Evolutionary conservation across 2,797 vertebrate species (phyloP), one percentile per base, ranked within the genome.

Genomic region (Acanthurus leucopareius): DNA sequence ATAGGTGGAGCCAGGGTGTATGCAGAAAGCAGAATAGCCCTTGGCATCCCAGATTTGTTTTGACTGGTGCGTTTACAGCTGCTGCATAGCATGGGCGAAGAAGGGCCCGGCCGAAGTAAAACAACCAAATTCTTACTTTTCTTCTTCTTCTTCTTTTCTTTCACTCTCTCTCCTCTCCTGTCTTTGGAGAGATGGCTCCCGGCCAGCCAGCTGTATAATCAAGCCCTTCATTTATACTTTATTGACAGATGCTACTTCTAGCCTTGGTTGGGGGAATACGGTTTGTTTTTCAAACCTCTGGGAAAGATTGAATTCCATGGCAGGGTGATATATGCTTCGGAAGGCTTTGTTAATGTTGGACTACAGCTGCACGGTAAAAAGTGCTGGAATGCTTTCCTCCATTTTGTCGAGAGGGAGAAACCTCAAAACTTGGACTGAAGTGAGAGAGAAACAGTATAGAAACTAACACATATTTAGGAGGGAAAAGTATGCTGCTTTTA

Each of bases 161-260:
- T 85, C 75, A 45, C 82, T 80, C 68, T 51, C 80, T 71, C 73
- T 78, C 81, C 63, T 70, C 84, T 89, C 82, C 80, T 86, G 85
- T 86, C 87, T 84, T 90, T 19, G 75, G 81, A 86, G 84, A 71
- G 69, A 91, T 91, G 92, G 91, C 93, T 90, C 79, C 61, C 5
- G 69, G 91, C 91, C 91, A 94, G 89, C 88, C 92, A 94, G 93
- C 92, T 95, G 93, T 93, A 94, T 91, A 95, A 95, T 93, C 93
- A 94, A 89, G 78, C 76, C 83, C 79, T 92, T 91, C 91, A 91
- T 90, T 92, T 94, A 86, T 88, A 82, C 89, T 90, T 93, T 95
- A 95, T 94, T 96, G 95, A 95, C 93, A 94, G 92, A 95, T 93
- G 91, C 93, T 93, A 91, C 91, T 91, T 91, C 89, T 69, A 89